Evolutionary conservation across 2,797 vertebrate species (phyloP).

Genomic region (Poecile montanus): DNA sequence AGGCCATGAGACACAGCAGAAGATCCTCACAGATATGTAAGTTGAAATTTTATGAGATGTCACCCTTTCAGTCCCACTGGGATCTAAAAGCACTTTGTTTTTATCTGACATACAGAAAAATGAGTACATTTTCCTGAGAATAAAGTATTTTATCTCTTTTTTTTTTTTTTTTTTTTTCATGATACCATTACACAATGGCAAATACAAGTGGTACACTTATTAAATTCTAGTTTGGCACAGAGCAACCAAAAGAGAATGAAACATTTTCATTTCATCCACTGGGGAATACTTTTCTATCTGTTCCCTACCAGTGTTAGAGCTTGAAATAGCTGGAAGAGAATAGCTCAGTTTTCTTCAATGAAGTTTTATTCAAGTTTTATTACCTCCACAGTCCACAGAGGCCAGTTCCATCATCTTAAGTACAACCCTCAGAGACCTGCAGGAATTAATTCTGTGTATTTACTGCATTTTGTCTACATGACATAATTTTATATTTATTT

Average conservation of each 20-base stretch:
- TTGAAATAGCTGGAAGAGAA: background rate
- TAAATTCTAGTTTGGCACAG: background rate
- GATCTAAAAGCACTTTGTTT: background rate
- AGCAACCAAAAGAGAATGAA: background rate
- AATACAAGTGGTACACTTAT: background rate
- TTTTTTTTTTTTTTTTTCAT: background rate
- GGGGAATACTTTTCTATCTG: background rate
- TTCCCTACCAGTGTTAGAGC: background rate
- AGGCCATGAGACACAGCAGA: background rate
- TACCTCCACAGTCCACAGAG: background rate
- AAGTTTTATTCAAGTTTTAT: constrained; percentile 33
- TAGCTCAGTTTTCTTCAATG: background rate
- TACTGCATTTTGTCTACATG: background rate
- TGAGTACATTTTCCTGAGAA: background rate
- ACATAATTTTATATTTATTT: background rate
- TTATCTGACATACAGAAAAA: background rate
- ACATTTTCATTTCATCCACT: background rate
- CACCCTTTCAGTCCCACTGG: background rate
- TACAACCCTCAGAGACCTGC: background rate
- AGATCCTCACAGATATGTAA: background rate
- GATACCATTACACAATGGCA: background rate
- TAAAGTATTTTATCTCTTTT: background rate
- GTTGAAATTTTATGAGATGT: background rate
- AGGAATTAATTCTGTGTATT: background rate
- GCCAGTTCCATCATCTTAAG: background rate